Percentiles rank a stretch among this genome's conserved stretches.
These are phyloP conservation scores for Ochlodes sylvanus DNA, from an alignment of 2,888 invertebrate species.

Conservation along the genomic window DNA sequence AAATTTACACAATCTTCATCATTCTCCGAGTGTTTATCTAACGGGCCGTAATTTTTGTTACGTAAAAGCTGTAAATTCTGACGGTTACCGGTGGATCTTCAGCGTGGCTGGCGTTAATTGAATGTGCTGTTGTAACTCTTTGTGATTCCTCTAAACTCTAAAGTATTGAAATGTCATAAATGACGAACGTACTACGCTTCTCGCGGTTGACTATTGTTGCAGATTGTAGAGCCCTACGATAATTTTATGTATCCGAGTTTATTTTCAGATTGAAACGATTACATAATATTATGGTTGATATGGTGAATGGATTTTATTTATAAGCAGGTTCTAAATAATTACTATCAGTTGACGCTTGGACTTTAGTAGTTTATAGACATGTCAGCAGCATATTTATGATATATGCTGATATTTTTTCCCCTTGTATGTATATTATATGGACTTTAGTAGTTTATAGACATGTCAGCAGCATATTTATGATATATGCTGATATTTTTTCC, in stretches of 20 bases:
- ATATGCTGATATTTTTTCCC: not conserved
- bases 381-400: not conserved
- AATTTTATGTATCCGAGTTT: no score
- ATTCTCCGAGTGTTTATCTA: constrained; percentile 15
- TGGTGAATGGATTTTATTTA: no score
- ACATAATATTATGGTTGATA: no score
- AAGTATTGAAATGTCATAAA: not conserved
- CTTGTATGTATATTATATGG: not conserved
- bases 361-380: not conserved
- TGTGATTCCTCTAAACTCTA: not conserved
- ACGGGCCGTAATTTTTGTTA: constrained; percentile 26
- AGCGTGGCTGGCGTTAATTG: constrained; percentile 24
- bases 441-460: not conserved
- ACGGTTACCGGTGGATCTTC: constrained; percentile 16
- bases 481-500: not conserved
- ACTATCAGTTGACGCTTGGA: no score
- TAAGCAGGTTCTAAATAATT: no score
- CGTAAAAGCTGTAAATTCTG: constrained; percentile 23
- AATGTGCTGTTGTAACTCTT: constrained; percentile 13
- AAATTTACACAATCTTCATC: constrained; percentile 26
- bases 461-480: not conserved
- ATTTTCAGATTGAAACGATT: no score
- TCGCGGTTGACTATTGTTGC: not conserved
- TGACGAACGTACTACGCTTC: not conserved
- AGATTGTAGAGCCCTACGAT: not conserved